Evolutionary conservation across 2,888 invertebrate species (phyloP), one percentile per base, ranked within the genome.

Genomic region (Gerosis bhagava): DNA sequence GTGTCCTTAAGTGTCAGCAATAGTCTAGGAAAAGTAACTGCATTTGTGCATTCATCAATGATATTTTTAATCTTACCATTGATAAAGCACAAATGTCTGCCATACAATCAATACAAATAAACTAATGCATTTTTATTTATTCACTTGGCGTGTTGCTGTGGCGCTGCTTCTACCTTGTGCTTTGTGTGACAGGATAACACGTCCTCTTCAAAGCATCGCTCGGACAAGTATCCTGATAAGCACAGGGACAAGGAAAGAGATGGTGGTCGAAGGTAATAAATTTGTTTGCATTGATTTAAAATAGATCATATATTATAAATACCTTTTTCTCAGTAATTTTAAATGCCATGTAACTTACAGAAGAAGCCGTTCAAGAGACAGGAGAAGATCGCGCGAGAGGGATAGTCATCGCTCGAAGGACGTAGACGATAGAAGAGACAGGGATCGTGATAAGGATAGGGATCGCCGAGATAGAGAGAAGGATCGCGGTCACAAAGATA

Each of bases 81-180:
- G 71, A 70, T 77, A 77, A 73, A 62, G 56, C 70, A 67, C 75
- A 75, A 54, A 72, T 80, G 75, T 62, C 67, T 67, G 29, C 62
- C 67, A 69, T 58, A 72, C 62, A 72, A 73, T 70, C 70, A 65
- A 68, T 82, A 76, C 70, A 65, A 74, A 65, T 68, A 60, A 80
- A 86, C 88, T 88, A 88, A 88, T 88, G 86, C 75, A 79, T 82
- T 81, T 79, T 83, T 82, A 83, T 87, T 88, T 87, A 87, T 83
- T 87, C 87, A 86, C 78, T 84, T 82, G 84, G 84, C 88, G 84
- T 89, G 88, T 86, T 88, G 89, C 87, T 86, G 89, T 89, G 88
- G 87, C 83, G 88, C 86, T 86, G 88, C 88, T 89, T 87, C 89
- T 89, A 89, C 89, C 88, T 89, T 89, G 89, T 89, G 89, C 89